Conservation (phyloP, 1,140 invertebrate genomes). For the Megathymus violae region DNA sequence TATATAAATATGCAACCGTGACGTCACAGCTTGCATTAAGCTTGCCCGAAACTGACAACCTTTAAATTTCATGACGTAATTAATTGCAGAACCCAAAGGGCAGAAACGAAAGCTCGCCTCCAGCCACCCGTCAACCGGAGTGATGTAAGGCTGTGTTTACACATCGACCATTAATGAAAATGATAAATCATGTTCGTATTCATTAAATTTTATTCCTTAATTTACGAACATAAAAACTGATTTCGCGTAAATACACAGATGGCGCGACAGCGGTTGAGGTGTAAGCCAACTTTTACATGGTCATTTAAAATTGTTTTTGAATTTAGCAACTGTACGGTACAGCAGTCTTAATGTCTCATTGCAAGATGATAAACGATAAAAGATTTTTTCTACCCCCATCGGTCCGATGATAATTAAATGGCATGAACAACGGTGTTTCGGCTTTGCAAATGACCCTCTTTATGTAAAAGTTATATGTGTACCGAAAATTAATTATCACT, state of each 20-base stretch:
- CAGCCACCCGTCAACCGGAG: conserved; percentile 29
- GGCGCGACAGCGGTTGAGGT: conserved; percentile 1
- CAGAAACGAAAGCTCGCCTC: conserved; percentile 61
- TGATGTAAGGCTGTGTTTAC: conserved; percentile 54
- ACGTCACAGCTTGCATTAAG: too few relatives aligned
- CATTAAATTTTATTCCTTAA: conserved; percentile 45
- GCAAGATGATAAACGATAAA: neutral
- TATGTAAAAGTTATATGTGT: too few relatives aligned
- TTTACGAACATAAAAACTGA: conserved; percentile 50
- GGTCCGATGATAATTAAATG: too few relatives aligned
- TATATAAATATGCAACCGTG: too few relatives aligned
- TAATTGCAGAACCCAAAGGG: conserved; percentile 53
- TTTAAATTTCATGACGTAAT: conserved; percentile 39
- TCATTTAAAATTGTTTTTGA: conserved; percentile 1
- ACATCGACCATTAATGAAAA: conserved; percentile 36
- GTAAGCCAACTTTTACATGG: neutral
- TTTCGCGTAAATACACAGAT: conserved; percentile 37
- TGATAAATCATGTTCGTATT: conserved; percentile 40
- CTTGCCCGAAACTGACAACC: conserved; percentile 4
- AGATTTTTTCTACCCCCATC: too few relatives aligned
- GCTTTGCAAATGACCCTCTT: too few relatives aligned
- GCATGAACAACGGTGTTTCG: too few relatives aligned
- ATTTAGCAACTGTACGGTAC: too few relatives aligned
- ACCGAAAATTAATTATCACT: too few relatives aligned
- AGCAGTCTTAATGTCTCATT: neutral